Base-by-base conservation (phyloP, 2,113 vertebrate genomes). In the Pelecanus crispus region DNA sequence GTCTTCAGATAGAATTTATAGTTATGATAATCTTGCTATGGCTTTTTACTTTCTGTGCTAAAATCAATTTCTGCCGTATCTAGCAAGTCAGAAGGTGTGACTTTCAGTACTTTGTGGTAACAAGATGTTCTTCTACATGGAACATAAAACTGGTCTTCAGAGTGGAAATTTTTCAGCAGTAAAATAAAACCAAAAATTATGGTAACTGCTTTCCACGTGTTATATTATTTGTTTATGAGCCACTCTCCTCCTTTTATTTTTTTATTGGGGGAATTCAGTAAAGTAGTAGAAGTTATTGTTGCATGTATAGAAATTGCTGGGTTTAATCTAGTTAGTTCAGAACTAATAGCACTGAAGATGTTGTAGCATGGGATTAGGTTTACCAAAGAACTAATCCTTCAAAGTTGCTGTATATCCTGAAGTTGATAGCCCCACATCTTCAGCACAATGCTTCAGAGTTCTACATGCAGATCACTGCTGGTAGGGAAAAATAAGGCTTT, bases 61-160 rank as follows among this genome's bases (percentile, higher is more conserved):
- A 84, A 91, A 90, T 88, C 55, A 73, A 63, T 95, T 92, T 92
- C 81, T 92, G 17, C 67, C 20, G 1, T 68, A 85, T 55, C 70
- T 71, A 87, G 61, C 59, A 78, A 95, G 62, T 89, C 61, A 92
- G 38, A 70, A 79, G 24, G 40, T 63, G 61, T 86, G 67, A 90
- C 83, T 94, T 80, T 34, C 73, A 82, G 49, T 88, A 75, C 34
- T 71, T 94, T 52, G 56, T 81, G 56, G 71, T 88, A 94, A 79
- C 29, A 75, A n/a, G 62, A 75, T 95, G 58, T 92, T 90, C 61
- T 91, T 77, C 61, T 91, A 34, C 70, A 73, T 59, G 58, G 82
- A 96, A 93, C 59, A 79, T 90, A 90, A 97, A 89, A 56, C 68
- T 88, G 44, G 61, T 92, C 63, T 90, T 91, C 34, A 84, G 70